Base-by-base conservation (phyloP, 2,797 vertebrate genomes). In the Oryzias dopingdopingensis region DNA sequence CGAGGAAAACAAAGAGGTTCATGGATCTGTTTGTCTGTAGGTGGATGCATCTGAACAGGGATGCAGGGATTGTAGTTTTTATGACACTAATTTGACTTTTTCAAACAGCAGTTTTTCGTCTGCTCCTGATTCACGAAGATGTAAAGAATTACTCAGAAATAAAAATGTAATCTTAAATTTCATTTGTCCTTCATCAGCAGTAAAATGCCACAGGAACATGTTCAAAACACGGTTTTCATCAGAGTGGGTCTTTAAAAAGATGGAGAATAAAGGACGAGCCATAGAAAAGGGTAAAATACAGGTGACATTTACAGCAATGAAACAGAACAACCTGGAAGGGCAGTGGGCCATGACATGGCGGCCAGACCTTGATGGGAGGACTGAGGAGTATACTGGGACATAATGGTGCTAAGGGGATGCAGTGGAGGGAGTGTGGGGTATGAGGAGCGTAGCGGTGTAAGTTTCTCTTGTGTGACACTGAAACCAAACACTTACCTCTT, bases 301-400 rank as follows among this genome's bases (percentile, higher is more conserved):
- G 85, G 88, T 90, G 88, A 90, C 85, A 82, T 92, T 92, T 90
- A 91, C 84, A 82, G 83, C 87, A 65, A 66, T 85, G 74, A 80
- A 82, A 82, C 76, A 70, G 69, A 67, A 69, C 23, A 23, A 53
- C 76, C 61, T 61, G 63, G 69, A 67, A 74, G 72, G 50, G 52
- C 80, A 81, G 45, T 65, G 74, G 75, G 56, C 67, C 78, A 57
- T 76, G 73, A 60, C 67, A 76, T 76, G 79, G 65, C 56, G 59
- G 55, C 66, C 49, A 6, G 17, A 52, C 29, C 62, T 75, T 43
- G 18, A 43, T 45, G 49, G 60, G 58, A 70, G 23, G 71, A 70
- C 67, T 4, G 66, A 65, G 51, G 67, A 47, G 49, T 52, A 72
- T 44, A 62, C 49, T 47, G 65, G 71, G 72, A 72, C 59, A 70